Conservation (phyloP, 2,888 invertebrate genomes). For the Drosophila monieri region DNA sequence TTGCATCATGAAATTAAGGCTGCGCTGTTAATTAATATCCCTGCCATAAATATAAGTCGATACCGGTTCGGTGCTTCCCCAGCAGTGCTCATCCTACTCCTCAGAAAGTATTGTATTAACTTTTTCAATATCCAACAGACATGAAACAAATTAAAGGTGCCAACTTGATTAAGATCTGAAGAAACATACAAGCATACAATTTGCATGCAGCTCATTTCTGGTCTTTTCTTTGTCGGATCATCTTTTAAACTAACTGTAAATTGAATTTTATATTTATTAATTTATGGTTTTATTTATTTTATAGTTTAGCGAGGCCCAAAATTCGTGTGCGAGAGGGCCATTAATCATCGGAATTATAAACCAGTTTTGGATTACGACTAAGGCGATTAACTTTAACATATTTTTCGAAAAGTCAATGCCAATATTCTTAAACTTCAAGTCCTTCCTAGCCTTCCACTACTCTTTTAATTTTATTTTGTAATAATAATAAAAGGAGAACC, state of each 20-base stretch:
- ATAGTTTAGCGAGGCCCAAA: constrained; percentile 16
- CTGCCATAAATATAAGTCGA: constrained; percentile 18
- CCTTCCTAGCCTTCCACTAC: background rate
- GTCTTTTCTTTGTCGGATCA: constrained; percentile 17
- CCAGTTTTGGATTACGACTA: constrained; percentile 30
- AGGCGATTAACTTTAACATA: constrained; percentile 8
- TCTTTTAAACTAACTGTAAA: constrained; percentile 34
- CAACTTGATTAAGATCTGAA: constrained; percentile 59
- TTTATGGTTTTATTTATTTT: constrained; percentile 40
- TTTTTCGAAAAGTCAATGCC: constrained; percentile 29
- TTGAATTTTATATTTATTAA: constrained; percentile 38
- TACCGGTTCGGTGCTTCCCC: constrained; percentile 27
- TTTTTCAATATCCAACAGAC: constrained; percentile 9
- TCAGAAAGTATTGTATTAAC: background rate
- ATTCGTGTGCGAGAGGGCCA: constrained; percentile 16
- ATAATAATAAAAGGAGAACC: constrained; percentile 4
- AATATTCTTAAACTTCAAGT: constrained; percentile 10
- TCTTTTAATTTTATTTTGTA: background rate
- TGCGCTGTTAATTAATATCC: constrained; percentile 47
- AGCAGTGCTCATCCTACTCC: constrained; percentile 12
- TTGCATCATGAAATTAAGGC: constrained; percentile 55
- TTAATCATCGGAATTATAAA: constrained; percentile 30
- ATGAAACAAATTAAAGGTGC: constrained; percentile 59
- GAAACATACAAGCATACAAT: constrained; percentile 45
- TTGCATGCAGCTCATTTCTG: constrained; percentile 20